Evolutionary conservation across 2,888 invertebrate genomes (phyloP), one percentile per base, ranked within the genome.

Genomic region (Macropis europaea): DNA sequence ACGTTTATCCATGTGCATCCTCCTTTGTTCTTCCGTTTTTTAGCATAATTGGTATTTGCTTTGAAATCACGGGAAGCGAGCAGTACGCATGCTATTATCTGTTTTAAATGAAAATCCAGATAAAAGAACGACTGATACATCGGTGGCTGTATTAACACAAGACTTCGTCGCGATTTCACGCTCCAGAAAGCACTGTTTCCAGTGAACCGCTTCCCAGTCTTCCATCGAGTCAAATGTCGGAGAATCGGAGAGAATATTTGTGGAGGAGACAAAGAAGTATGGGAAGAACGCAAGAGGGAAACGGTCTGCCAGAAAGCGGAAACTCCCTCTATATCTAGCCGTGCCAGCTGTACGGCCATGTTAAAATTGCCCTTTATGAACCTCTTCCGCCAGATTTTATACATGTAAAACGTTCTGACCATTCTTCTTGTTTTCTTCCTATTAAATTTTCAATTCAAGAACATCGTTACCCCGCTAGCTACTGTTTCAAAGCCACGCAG

Each of bases 281-380:
- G 28, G 22, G 38, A 17, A 19, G 32, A 57, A 42, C 15, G 40
- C 43, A 47, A 61, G 45, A 15, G 63, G 24, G 45, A 63, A 36
- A 48, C 56, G 53, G 32, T 38, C 66, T 34, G 22, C 32, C 64
- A 54, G 78, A 75, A 76, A 79, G 13, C 73, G 77, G 80, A 69
- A 68, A 50, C 47, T 9, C 26, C 34, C 40, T 28, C 64, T 76
- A 82, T 77, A 68, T 74, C 61, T 56, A 43, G 30, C 47, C 43
- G 66, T 24, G 74, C 77, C 80, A 70, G 66, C 61, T 61, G 78
- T 68, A 72, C 50, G 62, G 69, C 52, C 52, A 50, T 63, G 69
- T 73, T 73, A 73, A 73, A 73, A 73, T 72, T 60, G 66, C 50
- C 42, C 71, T 70, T 76, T 63, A 56, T 50, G 73, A 79, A 69